Conservation (phyloP, 1,140 invertebrate species). For the Linepithema humile region DNA sequence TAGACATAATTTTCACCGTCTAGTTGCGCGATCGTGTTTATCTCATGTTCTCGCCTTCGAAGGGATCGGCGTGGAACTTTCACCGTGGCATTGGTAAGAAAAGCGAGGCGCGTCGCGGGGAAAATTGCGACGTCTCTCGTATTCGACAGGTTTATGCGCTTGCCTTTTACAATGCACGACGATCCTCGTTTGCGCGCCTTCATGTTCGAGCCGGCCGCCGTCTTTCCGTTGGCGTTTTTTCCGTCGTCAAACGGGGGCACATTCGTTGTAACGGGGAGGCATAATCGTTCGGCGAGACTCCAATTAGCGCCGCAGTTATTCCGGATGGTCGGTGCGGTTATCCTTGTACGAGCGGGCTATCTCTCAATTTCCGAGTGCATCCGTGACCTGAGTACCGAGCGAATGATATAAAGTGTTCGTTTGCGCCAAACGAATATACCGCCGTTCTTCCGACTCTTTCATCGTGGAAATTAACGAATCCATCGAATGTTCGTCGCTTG, state of each 20-base stretch:
- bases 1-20: slow-evolving; percentile 19
- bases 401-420: background rate
- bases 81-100: slow-evolving; percentile 31
- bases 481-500: slow-evolving; percentile 3
- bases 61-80: slow-evolving; percentile 28
- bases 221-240: slow-evolving; percentile 29
- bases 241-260: slow-evolving; percentile 22
- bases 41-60: background rate
- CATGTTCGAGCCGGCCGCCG: background rate
- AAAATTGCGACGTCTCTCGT: slow-evolving; percentile 30
- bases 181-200: slow-evolving; percentile 1
- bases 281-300: slow-evolving; percentile 13
- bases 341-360: slow-evolving; percentile 9
- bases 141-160: slow-evolving; percentile 35
- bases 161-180: slow-evolving; percentile 22
- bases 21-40: background rate
- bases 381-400: slow-evolving; percentile 18
- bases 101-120: slow-evolving; percentile 2
- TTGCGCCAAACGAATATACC: background rate
- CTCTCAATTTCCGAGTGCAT: slow-evolving; percentile 32
- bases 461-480: slow-evolving; percentile 37
- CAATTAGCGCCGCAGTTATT: slow-evolving; percentile 33
- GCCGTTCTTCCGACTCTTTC: background rate
- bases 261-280: slow-evolving; percentile 17
- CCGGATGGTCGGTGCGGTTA: slow-evolving; percentile 1